phyloP scores from a whole-genome alignment of 2,888 invertebrate genomes.

The Agrenia bidenticulata region DNA sequence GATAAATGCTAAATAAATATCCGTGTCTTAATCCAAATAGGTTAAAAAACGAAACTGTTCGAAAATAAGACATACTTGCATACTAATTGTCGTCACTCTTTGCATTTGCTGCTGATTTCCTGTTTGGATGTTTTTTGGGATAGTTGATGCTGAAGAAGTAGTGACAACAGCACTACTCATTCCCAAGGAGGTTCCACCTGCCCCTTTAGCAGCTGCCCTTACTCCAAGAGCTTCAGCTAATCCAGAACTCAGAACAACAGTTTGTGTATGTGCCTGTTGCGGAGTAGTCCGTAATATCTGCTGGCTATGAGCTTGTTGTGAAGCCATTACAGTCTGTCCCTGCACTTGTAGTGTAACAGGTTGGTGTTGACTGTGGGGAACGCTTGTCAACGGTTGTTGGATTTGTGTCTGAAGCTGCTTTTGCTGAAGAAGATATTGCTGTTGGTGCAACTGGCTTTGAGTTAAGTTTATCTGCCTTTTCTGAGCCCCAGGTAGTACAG shows the following conservation, averaged over 20 bases:
- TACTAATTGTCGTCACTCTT: background rate
- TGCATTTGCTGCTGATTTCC: background rate
- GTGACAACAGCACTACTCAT: conserved; percentile 15
- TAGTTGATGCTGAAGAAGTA: conserved; percentile 10
- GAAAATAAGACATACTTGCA: conserved; percentile 22
- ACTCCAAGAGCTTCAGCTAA: conserved; percentile 37
- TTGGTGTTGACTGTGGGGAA: conserved; percentile 14
- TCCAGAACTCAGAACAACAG: conserved; percentile 35
- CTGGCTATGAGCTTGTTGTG: conserved; percentile 13
- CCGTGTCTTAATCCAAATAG: too few relatives aligned
- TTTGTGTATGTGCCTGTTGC: conserved; percentile 22
- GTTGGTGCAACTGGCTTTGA: conserved; percentile 18
- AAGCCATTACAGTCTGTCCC: conserved; percentile 10
- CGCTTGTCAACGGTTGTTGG: conserved; percentile 15
- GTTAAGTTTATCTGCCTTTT: conserved; percentile 12
- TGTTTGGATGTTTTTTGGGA: conserved; percentile 14
- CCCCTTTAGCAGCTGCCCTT: conserved; percentile 16
- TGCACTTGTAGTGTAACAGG: conserved; percentile 27
- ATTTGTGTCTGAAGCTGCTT: conserved; percentile 20
- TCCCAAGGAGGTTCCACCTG: conserved; percentile 12
- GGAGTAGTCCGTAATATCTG: conserved; percentile 6
- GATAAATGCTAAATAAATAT: conserved; percentile 2
- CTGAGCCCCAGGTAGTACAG: conserved; percentile 14
- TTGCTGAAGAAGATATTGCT: conserved; percentile 21
- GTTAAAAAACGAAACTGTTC: background rate